These are phyloP conservation scores for Ariolimax columbianus DNA, from an alignment of 2,888 invertebrate genomes.

Conservation along the genomic window DNA sequence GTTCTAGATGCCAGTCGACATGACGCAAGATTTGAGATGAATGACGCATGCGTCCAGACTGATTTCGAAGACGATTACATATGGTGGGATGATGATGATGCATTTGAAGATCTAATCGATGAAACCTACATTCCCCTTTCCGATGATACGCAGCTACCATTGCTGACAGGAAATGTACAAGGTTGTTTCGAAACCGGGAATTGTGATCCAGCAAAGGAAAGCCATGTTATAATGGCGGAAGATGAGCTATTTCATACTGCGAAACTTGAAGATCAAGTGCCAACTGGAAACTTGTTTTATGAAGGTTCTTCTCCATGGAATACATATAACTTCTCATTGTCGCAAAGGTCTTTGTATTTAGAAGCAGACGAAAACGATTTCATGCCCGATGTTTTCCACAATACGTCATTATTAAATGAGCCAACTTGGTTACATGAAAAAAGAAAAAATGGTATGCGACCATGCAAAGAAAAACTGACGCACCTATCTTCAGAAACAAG, in stretches of 20 bases:
- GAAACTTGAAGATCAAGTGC: constrained; percentile 81
- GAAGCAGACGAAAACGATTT: no score
- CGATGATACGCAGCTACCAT: constrained; percentile 26
- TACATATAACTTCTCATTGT: no score
- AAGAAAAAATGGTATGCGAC: no score
- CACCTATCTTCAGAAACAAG: no score
- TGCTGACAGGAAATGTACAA: constrained; percentile 60
- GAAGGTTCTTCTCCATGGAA: no score
- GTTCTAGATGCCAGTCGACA: constrained; percentile 42
- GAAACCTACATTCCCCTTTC: constrained; percentile 42
- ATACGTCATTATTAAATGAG: no score
- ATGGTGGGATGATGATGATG: constrained; percentile 52
- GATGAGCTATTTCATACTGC: constrained; percentile 61
- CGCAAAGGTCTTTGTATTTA: no score
- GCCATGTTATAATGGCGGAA: constrained; percentile 57
- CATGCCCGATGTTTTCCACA: no score
- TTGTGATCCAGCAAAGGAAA: constrained; percentile 64
- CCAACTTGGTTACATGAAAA: no score
- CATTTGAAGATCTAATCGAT: constrained; percentile 52
- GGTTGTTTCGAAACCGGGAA: constrained; percentile 70
- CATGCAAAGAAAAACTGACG: no score
- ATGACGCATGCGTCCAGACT: constrained; percentile 44
- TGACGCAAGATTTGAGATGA: constrained; percentile 62
- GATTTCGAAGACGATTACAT: constrained; percentile 57
- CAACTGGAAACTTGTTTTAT: constrained; percentile 78